Evolutionary conservation across 2,797 vertebrate genomes (phyloP).

Genomic region (Lithobates pipiens): DNA sequence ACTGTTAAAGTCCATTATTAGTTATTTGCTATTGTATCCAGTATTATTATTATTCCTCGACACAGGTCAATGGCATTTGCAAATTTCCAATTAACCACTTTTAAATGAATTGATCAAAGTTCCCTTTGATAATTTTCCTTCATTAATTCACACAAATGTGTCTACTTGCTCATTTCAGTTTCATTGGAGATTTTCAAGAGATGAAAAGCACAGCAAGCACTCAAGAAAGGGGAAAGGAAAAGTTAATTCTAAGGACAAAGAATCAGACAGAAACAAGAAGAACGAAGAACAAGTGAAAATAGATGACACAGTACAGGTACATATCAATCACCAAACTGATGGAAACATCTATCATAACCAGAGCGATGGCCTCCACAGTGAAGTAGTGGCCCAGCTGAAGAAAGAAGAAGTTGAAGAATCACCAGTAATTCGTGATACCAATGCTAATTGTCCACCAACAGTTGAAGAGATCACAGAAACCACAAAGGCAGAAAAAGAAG

Average conservation of each 20-base stretch:
- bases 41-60: neutral
- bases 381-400: neutral
- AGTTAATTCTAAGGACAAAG: slow-evolving; percentile 64
- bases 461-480: slow-evolving; percentile 9
- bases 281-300: slow-evolving; percentile 68
- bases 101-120: neutral
- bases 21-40: too few species aligned
- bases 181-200: slow-evolving; percentile 80
- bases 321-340: slow-evolving; percentile 58
- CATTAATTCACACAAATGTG: slow-evolving; percentile 5
- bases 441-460: neutral
- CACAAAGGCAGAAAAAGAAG: slow-evolving; percentile 38
- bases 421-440: slow-evolving; percentile 14
- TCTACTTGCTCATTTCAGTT: slow-evolving; percentile 72
- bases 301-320: slow-evolving; percentile 59
- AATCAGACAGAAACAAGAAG: slow-evolving; percentile 69
- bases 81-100: neutral
- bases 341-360: slow-evolving; percentile 63
- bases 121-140: neutral
- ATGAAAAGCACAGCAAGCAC: slow-evolving; percentile 72
- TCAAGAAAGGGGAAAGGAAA: slow-evolving; percentile 74
- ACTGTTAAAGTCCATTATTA: too few species aligned
- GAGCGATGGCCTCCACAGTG: slow-evolving; percentile 39
- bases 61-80: neutral
- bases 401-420: rapidly evolving